These are phyloP conservation scores for Heliconius ethilla DNA, from an alignment of 2,888 invertebrate genomes.

Conservation along the genomic window DNA sequence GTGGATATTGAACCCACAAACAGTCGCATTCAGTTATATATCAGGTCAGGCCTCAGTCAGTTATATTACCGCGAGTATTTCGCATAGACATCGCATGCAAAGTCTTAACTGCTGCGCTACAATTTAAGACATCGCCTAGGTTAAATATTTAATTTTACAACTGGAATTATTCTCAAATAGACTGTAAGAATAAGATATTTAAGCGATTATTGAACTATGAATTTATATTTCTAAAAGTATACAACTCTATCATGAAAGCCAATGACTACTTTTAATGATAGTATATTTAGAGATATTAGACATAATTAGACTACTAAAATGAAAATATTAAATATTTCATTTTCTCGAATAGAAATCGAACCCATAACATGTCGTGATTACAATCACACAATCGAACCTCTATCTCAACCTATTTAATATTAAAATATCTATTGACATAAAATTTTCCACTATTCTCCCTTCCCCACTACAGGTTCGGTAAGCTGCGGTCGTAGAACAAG, in stretches of 20 bases:
- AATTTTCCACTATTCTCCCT: neutral
- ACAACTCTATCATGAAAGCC: no score
- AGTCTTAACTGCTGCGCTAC: conserved; percentile 1
- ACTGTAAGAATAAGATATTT: neutral
- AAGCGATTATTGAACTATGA: neutral
- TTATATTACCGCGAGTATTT: neutral
- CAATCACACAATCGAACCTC: no score
- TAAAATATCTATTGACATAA: neutral
- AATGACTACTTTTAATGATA: no score
- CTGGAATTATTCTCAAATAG: neutral
- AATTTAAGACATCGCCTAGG: neutral
- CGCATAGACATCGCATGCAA: neutral
- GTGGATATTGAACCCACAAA: no score
- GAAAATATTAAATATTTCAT: no score
- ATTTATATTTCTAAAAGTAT: no score
- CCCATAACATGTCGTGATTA: no score
- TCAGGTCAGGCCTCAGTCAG: neutral
- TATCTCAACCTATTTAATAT: neutral
- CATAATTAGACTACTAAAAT: neutral
- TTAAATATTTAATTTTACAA: neutral
- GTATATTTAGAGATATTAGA: no score
- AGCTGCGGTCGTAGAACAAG: conserved; percentile 50
- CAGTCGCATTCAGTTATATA: no score
- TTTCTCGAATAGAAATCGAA: no score
- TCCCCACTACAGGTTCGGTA: neutral